These are phyloP conservation scores for Leucophenga varia DNA, from an alignment of 1,140 invertebrate species.

Conservation along the genomic window DNA sequence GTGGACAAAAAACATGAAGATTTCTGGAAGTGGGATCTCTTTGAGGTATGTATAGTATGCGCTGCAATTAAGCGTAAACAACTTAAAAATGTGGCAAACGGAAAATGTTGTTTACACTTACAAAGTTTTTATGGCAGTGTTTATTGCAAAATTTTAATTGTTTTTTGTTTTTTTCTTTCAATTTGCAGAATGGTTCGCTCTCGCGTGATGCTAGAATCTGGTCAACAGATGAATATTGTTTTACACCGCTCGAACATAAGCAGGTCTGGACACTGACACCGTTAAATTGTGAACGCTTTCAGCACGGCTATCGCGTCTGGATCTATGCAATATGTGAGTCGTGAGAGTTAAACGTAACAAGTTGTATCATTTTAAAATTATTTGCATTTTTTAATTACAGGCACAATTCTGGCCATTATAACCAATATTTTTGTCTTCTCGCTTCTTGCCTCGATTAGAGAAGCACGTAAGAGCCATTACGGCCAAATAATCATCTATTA, in stretches of 20 bases:
- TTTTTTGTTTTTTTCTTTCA: neutral
- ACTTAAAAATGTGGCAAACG: neutral
- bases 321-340: conserved; percentile 48
- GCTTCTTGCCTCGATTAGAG: conserved; percentile 29
- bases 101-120: neutral
- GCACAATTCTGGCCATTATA: conserved; percentile 41
- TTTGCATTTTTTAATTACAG: conserved; percentile 8
- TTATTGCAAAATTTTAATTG: neutral
- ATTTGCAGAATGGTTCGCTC: conserved; percentile 20
- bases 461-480: conserved; percentile 40
- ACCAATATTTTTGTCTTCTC: conserved; percentile 40
- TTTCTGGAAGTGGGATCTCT: conserved; percentile 43
- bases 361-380: neutral
- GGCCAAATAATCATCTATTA: conserved; percentile 47
- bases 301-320: conserved; percentile 43
- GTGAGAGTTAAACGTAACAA: neutral
- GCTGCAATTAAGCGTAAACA: no score
- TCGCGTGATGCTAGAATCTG: conserved; percentile 28
- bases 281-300: conserved; percentile 44
- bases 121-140: no score
- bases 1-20: conserved; percentile 35
- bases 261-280: conserved; percentile 38
- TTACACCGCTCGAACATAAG: conserved; percentile 42
- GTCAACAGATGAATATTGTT: conserved; percentile 44
- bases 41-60: no score